Evolutionary conservation across 2,888 invertebrate species (phyloP).

Genomic region (Cheilosia grossa): DNA sequence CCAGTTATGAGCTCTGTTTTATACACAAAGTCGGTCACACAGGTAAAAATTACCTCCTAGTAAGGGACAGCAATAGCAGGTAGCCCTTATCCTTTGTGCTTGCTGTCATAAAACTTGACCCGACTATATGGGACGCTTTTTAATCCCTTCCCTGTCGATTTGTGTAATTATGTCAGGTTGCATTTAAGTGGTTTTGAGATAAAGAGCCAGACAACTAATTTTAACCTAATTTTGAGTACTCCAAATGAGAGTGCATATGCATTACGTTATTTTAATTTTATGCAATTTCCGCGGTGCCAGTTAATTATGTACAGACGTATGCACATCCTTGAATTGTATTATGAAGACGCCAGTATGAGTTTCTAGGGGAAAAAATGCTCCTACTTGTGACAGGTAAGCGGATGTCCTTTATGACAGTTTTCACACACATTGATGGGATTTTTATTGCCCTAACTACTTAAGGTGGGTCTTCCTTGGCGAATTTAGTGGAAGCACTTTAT

Average conservation of each 20-base stretch:
- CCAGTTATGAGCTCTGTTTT: neutral
- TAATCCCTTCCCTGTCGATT: neutral
- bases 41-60: neutral
- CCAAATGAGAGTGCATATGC: neutral
- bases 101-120: conserved; percentile 11
- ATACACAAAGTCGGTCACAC: neutral
- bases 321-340: neutral
- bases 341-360: neutral
- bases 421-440: conserved; percentile 1
- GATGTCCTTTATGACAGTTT: neutral
- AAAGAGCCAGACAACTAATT: neutral
- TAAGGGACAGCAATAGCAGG: neutral
- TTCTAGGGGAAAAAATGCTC: neutral
- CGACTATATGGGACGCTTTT: neutral
- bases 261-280: conserved; percentile 29
- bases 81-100: conserved; percentile 17
- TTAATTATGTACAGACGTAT: neutral
- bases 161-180: neutral
- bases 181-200: neutral
- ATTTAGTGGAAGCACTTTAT: conserved; percentile 24
- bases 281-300: neutral
- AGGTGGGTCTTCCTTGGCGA: conserved; percentile 12
- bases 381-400: neutral
- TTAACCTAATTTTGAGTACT: conserved; percentile 9
- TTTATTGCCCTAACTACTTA: conserved; percentile 30